phyloP scores from a whole-genome alignment of 2,113 vertebrate genomes.

The Nyctereutes procyonoides region DNA sequence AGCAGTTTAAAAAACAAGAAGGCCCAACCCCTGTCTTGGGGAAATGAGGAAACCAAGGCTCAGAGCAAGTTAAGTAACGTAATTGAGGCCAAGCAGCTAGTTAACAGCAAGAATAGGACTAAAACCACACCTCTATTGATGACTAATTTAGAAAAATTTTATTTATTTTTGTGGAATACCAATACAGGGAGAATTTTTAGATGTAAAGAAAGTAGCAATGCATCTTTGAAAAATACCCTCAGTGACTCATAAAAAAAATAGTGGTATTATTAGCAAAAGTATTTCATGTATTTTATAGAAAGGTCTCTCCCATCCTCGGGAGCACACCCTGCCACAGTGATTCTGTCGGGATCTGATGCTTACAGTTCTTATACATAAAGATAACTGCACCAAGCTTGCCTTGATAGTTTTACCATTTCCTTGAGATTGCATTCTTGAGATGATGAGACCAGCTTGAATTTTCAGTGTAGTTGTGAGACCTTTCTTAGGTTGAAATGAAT shows the following conservation, averaged over 20 bases:
- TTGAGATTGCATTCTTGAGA: constrained; percentile 69
- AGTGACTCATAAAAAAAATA: not conserved
- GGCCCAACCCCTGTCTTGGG: not conserved
- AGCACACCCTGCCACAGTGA: not conserved
- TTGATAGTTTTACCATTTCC: constrained; percentile 56
- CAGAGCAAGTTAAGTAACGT: not conserved
- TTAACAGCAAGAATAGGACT: not conserved
- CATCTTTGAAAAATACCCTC: not conserved
- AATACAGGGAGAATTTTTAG: not conserved
- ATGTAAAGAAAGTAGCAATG: not conserved
- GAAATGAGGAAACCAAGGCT: not conserved
- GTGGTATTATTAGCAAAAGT: not conserved
- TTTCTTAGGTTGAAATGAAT: constrained; percentile 76
- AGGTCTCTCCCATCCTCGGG: not conserved
- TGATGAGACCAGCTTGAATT: constrained; percentile 73
- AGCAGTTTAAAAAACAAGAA: not conserved
- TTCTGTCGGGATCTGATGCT: not conserved
- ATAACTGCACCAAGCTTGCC: not conserved
- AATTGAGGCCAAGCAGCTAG: not conserved
- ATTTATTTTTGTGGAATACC: not conserved
- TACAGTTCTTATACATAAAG: not conserved
- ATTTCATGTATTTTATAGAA: not conserved
- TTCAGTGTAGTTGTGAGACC: constrained; percentile 58
- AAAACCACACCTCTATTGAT: not conserved
- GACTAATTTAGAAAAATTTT: not conserved